Percentiles rank a stretch among this genome's conserved stretches.
Conservation (phyloP, 1,140 invertebrate species). For the Bombyx mori region DNA sequence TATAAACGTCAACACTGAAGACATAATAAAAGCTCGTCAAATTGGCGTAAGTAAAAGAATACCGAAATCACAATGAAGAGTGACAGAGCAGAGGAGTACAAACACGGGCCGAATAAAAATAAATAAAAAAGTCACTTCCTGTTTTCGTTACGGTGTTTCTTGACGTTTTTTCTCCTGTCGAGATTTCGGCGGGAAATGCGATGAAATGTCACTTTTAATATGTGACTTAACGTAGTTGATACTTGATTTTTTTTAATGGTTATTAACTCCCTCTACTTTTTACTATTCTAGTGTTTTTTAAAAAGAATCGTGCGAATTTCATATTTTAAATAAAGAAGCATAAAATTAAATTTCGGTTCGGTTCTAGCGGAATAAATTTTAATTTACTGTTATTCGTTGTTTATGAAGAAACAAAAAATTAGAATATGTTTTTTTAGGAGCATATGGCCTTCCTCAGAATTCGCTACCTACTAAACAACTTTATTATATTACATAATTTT, state of each 20-base stretch:
- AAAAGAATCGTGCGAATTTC: too few species aligned
- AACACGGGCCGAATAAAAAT: constrained; percentile 22
- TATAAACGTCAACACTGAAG: neutral
- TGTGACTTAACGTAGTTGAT: constrained; percentile 21
- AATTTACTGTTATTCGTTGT: too few species aligned
- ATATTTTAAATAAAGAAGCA: too few species aligned
- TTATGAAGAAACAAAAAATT: too few species aligned
- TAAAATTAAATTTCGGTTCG: too few species aligned
- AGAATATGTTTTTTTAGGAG: too few species aligned
- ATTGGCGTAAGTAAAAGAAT: constrained; percentile 31
- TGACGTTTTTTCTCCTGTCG: constrained; percentile 25
- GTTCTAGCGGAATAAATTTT: too few species aligned
- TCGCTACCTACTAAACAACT: too few species aligned
- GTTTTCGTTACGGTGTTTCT: constrained; percentile 17
- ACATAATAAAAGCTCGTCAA: constrained; percentile 10
- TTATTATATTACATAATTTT: too few species aligned
- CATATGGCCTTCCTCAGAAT: too few species aligned
- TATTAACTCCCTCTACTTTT: neutral
- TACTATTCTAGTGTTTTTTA: too few species aligned
- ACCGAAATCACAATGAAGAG: constrained; percentile 28
- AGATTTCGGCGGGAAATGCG: constrained; percentile 31
- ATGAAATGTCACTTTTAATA: constrained; percentile 35
- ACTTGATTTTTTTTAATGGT: constrained; percentile 14
- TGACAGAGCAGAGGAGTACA: constrained; percentile 24
- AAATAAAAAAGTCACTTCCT: constrained; percentile 19